These are phyloP conservation scores for Clanis bilineata DNA, from an alignment of 2,888 invertebrate genomes.

Conservation along the genomic window DNA sequence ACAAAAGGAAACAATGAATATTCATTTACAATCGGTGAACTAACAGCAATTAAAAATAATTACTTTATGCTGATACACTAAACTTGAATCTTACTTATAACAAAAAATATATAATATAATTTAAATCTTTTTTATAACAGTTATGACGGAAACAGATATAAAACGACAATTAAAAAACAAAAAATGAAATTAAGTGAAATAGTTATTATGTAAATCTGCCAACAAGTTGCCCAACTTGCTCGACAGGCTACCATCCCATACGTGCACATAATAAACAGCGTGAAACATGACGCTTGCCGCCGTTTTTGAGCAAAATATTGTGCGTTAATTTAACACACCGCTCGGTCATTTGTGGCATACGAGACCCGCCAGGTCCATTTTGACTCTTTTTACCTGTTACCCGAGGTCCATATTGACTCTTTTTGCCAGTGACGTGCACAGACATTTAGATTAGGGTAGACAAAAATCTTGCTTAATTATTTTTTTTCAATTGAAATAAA, in stretches of 20 bases:
- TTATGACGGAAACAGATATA: no score
- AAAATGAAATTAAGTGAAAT: no score
- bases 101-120: no score
- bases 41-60: not conserved
- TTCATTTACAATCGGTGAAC: not conserved
- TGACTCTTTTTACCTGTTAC: slow-evolving; percentile 48
- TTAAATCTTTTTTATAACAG: no score
- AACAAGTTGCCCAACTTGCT: slow-evolving; percentile 28
- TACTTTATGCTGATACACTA: not conserved
- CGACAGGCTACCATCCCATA: slow-evolving; percentile 37
- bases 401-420: slow-evolving; percentile 41
- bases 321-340: slow-evolving; percentile 78
- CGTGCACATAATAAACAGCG: slow-evolving; percentile 60
- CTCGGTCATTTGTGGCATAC: slow-evolving; percentile 67
- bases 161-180: no score
- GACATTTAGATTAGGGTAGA: no score
- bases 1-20: not conserved
- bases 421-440: slow-evolving; percentile 49
- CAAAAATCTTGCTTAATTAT: no score
- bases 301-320: slow-evolving; percentile 79
- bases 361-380: slow-evolving; percentile 36
- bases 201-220: no score
- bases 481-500: no score
- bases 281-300: slow-evolving; percentile 76
- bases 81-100: slow-evolving; percentile 18